A percentile compares a stretch with the other conserved stretches of the same genome.
Conservation (phyloP, 2,797 vertebrate genomes). For the Antrozous pallidus region DNA sequence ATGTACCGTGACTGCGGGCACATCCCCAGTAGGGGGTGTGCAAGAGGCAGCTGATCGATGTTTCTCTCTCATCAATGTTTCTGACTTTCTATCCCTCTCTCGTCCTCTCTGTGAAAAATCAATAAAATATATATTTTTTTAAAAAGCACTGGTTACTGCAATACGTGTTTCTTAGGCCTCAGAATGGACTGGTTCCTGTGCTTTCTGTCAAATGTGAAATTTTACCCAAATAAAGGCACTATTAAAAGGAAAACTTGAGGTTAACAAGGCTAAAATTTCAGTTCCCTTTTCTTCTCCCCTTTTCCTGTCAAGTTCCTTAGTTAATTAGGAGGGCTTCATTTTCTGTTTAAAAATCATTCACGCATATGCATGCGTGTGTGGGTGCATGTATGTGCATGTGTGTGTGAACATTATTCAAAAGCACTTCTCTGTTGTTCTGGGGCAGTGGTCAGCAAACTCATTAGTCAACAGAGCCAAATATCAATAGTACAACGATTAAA, state of each 20-base stretch:
- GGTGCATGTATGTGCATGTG: background rate
- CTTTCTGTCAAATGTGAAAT: background rate
- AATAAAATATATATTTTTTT: too few species aligned
- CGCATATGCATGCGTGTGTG: too few species aligned
- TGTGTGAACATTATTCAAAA: background rate
- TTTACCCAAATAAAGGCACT: slow-evolving; percentile 34
- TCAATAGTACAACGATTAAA: too few species aligned
- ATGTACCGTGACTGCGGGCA: too few species aligned
- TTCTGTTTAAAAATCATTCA: background rate
- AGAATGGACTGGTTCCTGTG: background rate
- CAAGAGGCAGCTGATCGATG: too few species aligned
- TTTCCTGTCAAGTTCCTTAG: background rate
- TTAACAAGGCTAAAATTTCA: background rate
- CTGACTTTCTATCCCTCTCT: too few species aligned
- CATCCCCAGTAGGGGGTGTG: too few species aligned
- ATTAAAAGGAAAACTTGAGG: background rate
- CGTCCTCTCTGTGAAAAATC: too few species aligned
- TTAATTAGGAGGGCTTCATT: background rate
- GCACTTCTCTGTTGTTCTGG: background rate
- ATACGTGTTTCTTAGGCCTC: background rate
- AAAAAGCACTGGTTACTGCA: background rate
- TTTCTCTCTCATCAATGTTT: too few species aligned
- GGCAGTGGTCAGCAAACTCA: too few species aligned
- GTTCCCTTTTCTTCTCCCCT: background rate
- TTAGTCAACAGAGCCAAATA: too few species aligned